These are phyloP conservation scores for Caenorhabditis sp. DNA, from an alignment of 2,888 invertebrate species.

Conservation along the genomic window DNA sequence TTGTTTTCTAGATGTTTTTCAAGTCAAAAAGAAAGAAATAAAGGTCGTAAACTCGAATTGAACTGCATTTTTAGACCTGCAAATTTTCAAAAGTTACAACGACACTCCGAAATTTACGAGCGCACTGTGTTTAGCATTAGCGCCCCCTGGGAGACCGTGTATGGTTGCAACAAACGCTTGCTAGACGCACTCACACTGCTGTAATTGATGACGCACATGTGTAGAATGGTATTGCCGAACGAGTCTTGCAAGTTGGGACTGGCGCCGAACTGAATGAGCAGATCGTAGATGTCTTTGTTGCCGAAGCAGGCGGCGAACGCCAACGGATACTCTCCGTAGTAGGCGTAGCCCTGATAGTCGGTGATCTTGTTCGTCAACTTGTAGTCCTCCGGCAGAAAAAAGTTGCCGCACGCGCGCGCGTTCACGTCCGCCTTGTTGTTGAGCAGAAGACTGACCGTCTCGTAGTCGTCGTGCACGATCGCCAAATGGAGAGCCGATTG, in stretches of 20 bases:
- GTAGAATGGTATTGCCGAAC: constrained; percentile 98
- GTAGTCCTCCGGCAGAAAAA: constrained; percentile 95
- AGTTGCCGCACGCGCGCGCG: constrained; percentile 93
- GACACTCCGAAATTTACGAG: no score
- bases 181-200: constrained; percentile 91
- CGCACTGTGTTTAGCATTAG: no score
- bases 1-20: no score
- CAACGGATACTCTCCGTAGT: constrained; percentile 95
- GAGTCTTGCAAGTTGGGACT: constrained; percentile 95
- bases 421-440: constrained; percentile 88
- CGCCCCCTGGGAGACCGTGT: no score
- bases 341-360: constrained; percentile 96
- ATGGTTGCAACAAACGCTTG: no score
- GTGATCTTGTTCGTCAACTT: constrained; percentile 87
- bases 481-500: constrained; percentile 95
- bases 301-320: constrained; percentile 98
- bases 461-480: constrained; percentile 96
- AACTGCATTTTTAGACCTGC: no score
- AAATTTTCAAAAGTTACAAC: no score
- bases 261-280: constrained; percentile 91
- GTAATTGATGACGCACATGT: constrained; percentile 98
- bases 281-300: constrained; percentile 96
- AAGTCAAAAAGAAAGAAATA: no score
- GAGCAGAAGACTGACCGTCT: constrained; percentile 92
- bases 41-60: no score